phyloP scores from a whole-genome alignment of 1,140 invertebrate species.

The Ctenoplectra terminalis region DNA sequence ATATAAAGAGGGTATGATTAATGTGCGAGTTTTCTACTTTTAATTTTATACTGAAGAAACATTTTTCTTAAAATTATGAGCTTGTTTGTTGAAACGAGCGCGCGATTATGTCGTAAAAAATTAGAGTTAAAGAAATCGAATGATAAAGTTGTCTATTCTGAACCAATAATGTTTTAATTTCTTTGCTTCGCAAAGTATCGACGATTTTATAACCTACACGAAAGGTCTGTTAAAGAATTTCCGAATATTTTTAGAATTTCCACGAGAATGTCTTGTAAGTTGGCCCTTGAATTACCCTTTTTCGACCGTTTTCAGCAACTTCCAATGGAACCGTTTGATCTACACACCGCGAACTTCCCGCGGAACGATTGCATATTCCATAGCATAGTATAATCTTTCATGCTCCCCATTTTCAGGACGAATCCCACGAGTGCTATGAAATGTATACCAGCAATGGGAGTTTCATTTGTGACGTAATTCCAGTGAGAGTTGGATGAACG shows the following conservation, averaged over 20 bases:
- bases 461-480: constrained; percentile 36
- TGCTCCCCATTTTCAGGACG: constrained; percentile 22
- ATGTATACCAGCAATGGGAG: constrained; percentile 26
- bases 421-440: constrained; percentile 55
- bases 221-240: background rate
- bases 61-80: too few species aligned
- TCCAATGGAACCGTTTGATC: constrained; percentile 17
- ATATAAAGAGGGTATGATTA: too few species aligned
- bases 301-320: background rate
- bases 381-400: constrained; percentile 1
- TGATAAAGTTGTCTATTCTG: too few species aligned
- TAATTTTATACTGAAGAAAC: too few species aligned
- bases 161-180: too few species aligned
- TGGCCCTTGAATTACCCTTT: background rate
- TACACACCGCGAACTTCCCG: constrained; percentile 39
- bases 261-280: background rate
- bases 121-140: too few species aligned
- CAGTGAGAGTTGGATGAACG: constrained; percentile 5
- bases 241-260: background rate
- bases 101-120: too few species aligned
- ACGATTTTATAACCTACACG: background rate
- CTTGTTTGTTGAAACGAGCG: too few species aligned
- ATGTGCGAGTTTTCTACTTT: too few species aligned
- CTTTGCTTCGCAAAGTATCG: too few species aligned
- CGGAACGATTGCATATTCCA: constrained; percentile 40